Evolutionary conservation across 2,888 invertebrate species (phyloP).

Genomic region (Melipona bicolor): DNA sequence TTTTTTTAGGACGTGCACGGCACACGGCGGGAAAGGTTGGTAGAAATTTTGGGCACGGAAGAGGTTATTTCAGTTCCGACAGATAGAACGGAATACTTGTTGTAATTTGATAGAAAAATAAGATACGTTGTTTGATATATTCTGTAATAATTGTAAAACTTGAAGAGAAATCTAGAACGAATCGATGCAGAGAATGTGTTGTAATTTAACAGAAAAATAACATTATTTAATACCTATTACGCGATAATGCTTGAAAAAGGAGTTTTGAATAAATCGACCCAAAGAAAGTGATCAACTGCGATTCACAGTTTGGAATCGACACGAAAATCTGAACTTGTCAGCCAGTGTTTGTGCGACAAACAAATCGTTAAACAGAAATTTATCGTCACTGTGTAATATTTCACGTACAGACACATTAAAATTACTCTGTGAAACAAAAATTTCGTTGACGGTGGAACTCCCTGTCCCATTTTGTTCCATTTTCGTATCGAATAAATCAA

Average conservation of each 20-base stretch:
- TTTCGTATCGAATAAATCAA: neutral
- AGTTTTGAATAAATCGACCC: too few species aligned
- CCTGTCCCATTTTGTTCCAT: neutral
- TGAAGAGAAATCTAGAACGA: too few species aligned
- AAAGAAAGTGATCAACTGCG: too few species aligned
- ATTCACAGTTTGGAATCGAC: neutral
- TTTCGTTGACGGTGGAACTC: neutral
- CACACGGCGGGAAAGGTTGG: neutral
- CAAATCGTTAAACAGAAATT: neutral
- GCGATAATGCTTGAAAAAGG: too few species aligned
- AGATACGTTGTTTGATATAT: too few species aligned
- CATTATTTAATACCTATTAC: too few species aligned
- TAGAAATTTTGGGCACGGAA: neutral
- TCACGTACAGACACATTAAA: neutral
- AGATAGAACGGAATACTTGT: too few species aligned
- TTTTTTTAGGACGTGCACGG: neutral
- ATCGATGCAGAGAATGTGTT: too few species aligned
- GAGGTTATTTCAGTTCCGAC: too few species aligned
- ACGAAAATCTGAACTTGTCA: neutral
- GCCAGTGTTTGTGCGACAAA: neutral
- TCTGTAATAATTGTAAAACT: too few species aligned
- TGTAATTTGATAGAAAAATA: too few species aligned
- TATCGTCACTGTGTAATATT: neutral
- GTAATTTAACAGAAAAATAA: too few species aligned
- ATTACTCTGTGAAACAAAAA: neutral